A percentile compares a stretch with the other conserved stretches of the same genome.
These are phyloP conservation scores for Silvanus unidentatus DNA, from an alignment of 2,888 invertebrate genomes.

Conservation along the genomic window DNA sequence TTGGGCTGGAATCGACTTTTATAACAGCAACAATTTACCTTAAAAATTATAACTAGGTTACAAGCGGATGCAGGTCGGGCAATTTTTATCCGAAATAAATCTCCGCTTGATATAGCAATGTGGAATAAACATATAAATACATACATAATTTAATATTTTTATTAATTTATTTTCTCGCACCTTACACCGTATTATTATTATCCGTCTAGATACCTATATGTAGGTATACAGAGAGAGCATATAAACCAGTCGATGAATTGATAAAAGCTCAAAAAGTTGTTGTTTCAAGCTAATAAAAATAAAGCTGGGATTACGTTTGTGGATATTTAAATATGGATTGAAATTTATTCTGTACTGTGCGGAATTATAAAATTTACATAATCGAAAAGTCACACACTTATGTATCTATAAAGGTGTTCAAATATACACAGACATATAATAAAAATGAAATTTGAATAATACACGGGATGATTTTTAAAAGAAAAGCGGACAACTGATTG, in stretches of 20 bases:
- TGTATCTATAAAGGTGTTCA: not conserved
- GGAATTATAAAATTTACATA: constrained; percentile 1
- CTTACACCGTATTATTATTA: too few species aligned
- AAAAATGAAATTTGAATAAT: too few species aligned
- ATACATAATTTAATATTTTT: not conserved
- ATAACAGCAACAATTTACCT: constrained; percentile 11
- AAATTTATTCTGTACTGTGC: constrained; percentile 1
- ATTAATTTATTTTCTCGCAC: not conserved
- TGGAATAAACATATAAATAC: too few species aligned
- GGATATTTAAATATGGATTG: not conserved
- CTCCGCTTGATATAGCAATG: not conserved
- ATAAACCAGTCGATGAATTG: too few species aligned
- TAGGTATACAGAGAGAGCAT: too few species aligned
- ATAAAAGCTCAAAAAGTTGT: too few species aligned
- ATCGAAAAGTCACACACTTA: not conserved
- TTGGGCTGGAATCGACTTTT: too few species aligned
- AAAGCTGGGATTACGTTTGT: not conserved
- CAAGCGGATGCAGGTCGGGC: not conserved
- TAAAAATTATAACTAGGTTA: constrained; percentile 8
- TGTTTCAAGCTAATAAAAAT: too few species aligned
- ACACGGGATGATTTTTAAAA: not conserved
- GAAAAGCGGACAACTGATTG: constrained; percentile 27
- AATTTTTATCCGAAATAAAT: constrained; percentile 1
- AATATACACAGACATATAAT: not conserved
- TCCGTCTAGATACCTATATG: too few species aligned